These are phyloP conservation scores for Pachliopta kotzebuea DNA, from an alignment of 2,888 invertebrate species.

Conservation along the genomic window DNA sequence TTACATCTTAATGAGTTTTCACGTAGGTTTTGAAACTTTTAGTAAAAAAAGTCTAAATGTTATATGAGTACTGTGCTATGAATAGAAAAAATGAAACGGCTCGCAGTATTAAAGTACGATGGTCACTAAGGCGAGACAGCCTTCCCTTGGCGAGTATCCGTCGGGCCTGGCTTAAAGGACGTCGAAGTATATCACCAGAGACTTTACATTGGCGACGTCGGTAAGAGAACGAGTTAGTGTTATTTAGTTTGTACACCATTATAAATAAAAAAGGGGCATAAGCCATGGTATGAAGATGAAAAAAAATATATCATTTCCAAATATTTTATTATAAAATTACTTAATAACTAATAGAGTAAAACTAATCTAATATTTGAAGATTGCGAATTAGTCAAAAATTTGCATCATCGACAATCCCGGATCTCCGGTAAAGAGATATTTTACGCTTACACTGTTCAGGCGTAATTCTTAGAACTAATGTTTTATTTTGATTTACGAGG, in stretches of 20 bases:
- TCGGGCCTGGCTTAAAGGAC: slow-evolving; percentile 57
- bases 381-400: background rate
- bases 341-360: background rate
- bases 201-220: slow-evolving; percentile 54
- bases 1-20: slow-evolving; percentile 24
- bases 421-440: slow-evolving; percentile 6
- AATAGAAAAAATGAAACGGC: slow-evolving; percentile 14
- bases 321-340: no score
- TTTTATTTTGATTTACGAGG: slow-evolving; percentile 35
- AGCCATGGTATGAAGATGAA: background rate
- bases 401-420: slow-evolving; percentile 16
- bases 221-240: slow-evolving; percentile 42
- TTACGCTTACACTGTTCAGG: background rate
- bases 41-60: background rate
- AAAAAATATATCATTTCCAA: no score
- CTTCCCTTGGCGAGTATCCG: slow-evolving; percentile 60
- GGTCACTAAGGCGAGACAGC: slow-evolving; percentile 64
- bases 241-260: background rate
- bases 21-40: slow-evolving; percentile 1
- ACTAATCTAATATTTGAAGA: no score
- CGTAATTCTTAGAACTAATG: slow-evolving; percentile 41
- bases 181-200: slow-evolving; percentile 54
- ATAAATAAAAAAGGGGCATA: background rate
- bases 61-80: slow-evolving; percentile 9
- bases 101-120: slow-evolving; percentile 34